Conservation (phyloP, 2,797 vertebrate species). For the Alcedo quadribrachys region DNA sequence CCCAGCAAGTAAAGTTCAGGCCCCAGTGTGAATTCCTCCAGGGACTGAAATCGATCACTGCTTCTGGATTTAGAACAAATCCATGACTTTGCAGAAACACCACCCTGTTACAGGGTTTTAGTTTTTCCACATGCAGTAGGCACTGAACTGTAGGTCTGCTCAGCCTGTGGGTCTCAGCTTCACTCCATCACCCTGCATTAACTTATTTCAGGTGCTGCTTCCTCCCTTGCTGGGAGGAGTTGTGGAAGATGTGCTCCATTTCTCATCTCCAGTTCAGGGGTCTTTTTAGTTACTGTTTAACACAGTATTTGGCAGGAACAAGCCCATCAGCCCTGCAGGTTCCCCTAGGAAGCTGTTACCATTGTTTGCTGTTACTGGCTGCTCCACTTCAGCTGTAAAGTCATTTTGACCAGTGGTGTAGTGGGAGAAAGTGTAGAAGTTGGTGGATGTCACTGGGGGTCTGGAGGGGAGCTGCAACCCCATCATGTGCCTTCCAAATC, state of each 20-base stretch:
- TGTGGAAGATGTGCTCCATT: background rate
- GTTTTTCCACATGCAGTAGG: background rate
- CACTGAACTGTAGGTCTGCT: background rate
- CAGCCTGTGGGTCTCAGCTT: background rate
- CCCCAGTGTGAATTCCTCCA: background rate
- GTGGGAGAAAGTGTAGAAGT: background rate
- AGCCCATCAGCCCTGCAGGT: too few species aligned
- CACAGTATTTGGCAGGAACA: background rate
- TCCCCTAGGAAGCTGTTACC: background rate
- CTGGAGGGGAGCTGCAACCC: background rate
- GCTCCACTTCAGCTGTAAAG: background rate
- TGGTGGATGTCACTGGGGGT: background rate
- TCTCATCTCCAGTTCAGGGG: background rate
- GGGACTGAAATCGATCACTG: background rate
- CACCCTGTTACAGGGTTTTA: background rate
- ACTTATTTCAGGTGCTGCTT: background rate
- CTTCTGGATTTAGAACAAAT: background rate
- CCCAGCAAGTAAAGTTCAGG: background rate
- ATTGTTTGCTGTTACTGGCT: background rate
- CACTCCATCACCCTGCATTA: rapidly evolving
- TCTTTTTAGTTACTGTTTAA: background rate
- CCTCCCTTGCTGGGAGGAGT: background rate
- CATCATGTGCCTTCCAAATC: background rate
- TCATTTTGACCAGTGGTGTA: background rate
- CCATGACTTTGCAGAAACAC: conserved; percentile 9